Base-by-base conservation (phyloP, 1,140 invertebrate species). In the Antheraea mylitta region DNA sequence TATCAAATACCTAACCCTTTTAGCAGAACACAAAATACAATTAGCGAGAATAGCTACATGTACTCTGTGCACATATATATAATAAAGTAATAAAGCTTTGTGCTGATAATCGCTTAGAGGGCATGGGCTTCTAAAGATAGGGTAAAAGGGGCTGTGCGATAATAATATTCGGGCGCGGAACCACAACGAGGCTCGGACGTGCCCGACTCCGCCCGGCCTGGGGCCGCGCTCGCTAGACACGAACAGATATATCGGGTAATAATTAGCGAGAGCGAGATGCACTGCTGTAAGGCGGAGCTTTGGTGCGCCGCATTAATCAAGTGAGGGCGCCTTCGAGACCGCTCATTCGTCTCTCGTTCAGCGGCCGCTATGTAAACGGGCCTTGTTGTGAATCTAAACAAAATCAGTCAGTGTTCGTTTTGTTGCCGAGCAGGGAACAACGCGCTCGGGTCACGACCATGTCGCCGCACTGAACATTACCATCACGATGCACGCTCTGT, bases 401-500 rank as follows among this genome's bases (percentile, higher is more conserved):
- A 92, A 92, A 90, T 89, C 85, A 85, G 83, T 90, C 89, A 92
- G 90, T 92, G 85, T 79, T 91, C 79, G 86, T 91, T 89, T 90
- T 90, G 89, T 87, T 84, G 85, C 78, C 85, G 86, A 67, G 83
- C 85, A 67, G 68, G 72, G 82, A 85, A 86, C 72, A 86, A 82
- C 81, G 86, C 73, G 83, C 67, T 73, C 81, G 81, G 75, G 79
- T 78, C 78, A 73, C 77, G 82, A 84, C 72, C 73, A 89, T 90
- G 86, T 81, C 82, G 81, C 81, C 80, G 63, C 80, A 82, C 87
- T 89, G 87, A 87, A 79, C 83, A 82, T 18, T 36, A 13, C 10
- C 60, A 71, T 45, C 77, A 91, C 73, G 70, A 98, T 98, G 97
- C 97, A 98, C 86, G 96, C 97, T 63, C 93, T 98, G 71, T 98